Conservation (phyloP, 2,888 invertebrate species). For the Sturmia bella region DNA sequence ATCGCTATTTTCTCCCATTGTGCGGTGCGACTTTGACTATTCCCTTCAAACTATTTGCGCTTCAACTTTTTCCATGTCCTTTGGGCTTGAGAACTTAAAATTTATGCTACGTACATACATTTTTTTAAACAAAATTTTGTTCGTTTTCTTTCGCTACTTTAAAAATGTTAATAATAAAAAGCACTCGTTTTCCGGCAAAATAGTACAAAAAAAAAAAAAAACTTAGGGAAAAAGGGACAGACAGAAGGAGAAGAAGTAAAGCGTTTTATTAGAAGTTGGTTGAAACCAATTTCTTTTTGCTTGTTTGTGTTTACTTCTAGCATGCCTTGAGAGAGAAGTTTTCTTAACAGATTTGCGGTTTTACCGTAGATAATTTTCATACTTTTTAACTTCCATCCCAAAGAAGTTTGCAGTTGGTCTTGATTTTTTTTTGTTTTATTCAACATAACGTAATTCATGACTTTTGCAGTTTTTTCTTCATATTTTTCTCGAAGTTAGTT, state of each 20-base stretch:
- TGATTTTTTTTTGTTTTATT: not conserved
- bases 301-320: not conserved
- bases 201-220: not conserved
- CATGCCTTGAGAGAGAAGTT: not conserved
- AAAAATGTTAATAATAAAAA: not conserved
- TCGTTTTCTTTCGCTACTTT: not conserved
- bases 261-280: not conserved
- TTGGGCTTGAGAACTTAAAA: not conserved
- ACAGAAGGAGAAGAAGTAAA: not conserved
- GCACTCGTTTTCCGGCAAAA: not conserved
- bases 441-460: not conserved
- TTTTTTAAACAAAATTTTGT: not conserved
- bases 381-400: not conserved
- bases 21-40: not conserved
- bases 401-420: not conserved
- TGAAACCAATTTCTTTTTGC: not conserved
- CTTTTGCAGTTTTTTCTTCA: too few species aligned
- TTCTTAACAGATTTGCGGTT: conserved; percentile 9
- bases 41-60: not conserved
- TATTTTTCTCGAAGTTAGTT: too few species aligned
- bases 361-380: not conserved
- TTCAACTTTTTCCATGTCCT: not conserved
- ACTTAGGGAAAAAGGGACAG: not conserved
- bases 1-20: not conserved
- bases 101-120: not conserved